Base-by-base conservation (phyloP, 2,797 vertebrate species). In the Sciurus vulgaris region DNA sequence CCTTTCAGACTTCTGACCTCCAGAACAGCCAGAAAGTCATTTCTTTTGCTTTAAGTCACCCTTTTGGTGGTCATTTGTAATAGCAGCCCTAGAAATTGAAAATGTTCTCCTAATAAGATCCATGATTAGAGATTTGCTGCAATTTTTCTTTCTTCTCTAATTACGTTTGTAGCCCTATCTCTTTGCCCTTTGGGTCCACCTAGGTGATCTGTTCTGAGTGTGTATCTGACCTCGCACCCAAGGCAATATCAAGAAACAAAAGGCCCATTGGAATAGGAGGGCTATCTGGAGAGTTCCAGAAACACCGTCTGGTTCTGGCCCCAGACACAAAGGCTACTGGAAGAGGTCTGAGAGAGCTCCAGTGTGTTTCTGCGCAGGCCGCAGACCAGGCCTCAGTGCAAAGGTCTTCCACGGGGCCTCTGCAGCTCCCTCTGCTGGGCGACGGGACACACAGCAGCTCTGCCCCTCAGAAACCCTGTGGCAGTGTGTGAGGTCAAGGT, bases 361-460 rank as follows among this genome's bases (percentile, higher is more conserved):
- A 28, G 20, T 8, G 7, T 2, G 51, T 22, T 33, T 30, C 88
- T 22, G 24, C 24, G 1, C 7, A 41, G 81, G 56, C 38, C 72
- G n/a, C 44, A 26, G n/a, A 67, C 13, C 44, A 11, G 15, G 20
- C 81, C 38, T 83, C 24, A 15, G 22, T 30, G 2, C 33, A 4
- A 24, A 92, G 35, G 41, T 38, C 67, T 63, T 76, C 63, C 4
- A 0, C 7, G 2, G 2, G 65, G 28, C 12, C 83, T 90, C 70
- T 63, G 61, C 13, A 3, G 61, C 63, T 33, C 84, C 96, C 93
- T 83, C 96, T 97, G 69, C 94, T 96, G 93, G 85, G 14, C 10
- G 7, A 61, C 63, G 54, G 63, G 0, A 7, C 17, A 73, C 24
- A 81, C 47, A 82, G 72, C 93, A 59, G 22, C 65, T 79, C 38